A percentile compares a stretch with the other conserved stretches of the same genome.
These are phyloP conservation scores for Triops cancriformis DNA, from an alignment of 1,140 invertebrate species.

Conservation along the genomic window DNA sequence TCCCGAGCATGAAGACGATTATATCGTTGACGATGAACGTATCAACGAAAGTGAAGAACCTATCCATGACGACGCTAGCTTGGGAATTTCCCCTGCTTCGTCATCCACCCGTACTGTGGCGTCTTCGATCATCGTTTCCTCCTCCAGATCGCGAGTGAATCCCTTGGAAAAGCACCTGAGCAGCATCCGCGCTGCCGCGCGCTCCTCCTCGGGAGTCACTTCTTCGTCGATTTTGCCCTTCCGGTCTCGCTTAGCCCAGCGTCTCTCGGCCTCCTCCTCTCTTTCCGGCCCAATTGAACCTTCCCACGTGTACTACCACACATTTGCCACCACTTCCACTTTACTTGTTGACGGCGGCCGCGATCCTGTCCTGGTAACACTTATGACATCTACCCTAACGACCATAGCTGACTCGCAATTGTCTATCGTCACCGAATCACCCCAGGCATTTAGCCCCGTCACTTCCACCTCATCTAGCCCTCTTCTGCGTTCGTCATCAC, in stretches of 20 bases:
- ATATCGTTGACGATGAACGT: conserved; percentile 30
- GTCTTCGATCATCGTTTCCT: background rate
- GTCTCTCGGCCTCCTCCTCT: conserved; percentile 14
- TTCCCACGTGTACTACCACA: conserved; percentile 34
- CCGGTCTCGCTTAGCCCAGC: conserved; percentile 11
- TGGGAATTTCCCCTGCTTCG: background rate
- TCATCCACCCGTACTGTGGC: background rate
- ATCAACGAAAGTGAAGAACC: conserved; percentile 11
- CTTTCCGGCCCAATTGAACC: conserved; percentile 19
- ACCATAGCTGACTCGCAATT: conserved; percentile 32
- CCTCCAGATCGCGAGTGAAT: conserved; percentile 12
- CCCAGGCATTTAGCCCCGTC: conserved; percentile 31
- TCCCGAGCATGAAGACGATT: conserved; percentile 31
- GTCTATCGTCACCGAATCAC: conserved; percentile 33
- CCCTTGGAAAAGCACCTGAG: conserved; percentile 28
- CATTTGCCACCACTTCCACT: conserved; percentile 34
- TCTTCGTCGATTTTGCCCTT: conserved; percentile 11
- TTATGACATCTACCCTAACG: conserved; percentile 35
- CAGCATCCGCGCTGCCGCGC: conserved; percentile 26
- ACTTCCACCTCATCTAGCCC: conserved; percentile 25
- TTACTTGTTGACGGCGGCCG: conserved; percentile 35
- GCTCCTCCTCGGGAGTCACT: conserved; percentile 12
- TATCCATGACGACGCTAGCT: conserved; percentile 11
- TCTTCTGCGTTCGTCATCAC: conserved; percentile 25
- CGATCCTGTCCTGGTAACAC: conserved; percentile 32